phyloP scores from a whole-genome alignment of 2,888 invertebrate genomes.

The Penaeus monodon region DNA sequence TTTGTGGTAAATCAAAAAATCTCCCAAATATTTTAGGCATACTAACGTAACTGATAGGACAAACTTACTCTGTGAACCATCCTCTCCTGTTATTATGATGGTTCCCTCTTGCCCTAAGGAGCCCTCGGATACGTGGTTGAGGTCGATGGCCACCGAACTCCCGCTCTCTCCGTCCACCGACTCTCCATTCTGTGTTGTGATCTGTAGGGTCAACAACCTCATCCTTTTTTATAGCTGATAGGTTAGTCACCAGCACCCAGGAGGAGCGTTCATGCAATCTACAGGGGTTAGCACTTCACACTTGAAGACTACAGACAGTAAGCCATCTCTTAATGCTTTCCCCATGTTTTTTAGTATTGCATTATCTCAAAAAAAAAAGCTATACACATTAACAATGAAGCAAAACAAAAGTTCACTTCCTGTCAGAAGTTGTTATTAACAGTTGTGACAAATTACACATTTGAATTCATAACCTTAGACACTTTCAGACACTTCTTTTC shows the following conservation, averaged over 20 bases:
- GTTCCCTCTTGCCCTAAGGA: slow-evolving; percentile 93
- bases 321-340: too few species aligned
- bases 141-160: slow-evolving; percentile 76
- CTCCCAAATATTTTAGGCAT: not conserved
- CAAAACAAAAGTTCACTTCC: not conserved
- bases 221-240: slow-evolving; percentile 43
- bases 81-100: slow-evolving; percentile 93
- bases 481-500: too few species aligned
- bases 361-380: not conserved
- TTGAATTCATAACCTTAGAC: too few species aligned
- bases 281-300: too few species aligned
- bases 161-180: slow-evolving; percentile 54
- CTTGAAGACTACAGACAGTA: too few species aligned
- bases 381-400: not conserved
- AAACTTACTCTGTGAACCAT: slow-evolving; percentile 84
- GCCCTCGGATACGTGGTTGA: slow-evolving; percentile 90
- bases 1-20: not conserved
- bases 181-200: slow-evolving; percentile 62
- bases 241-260: slow-evolving; percentile 55
- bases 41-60: not conserved
- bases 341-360: too few species aligned
- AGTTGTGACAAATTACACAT: too few species aligned
- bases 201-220: slow-evolving; percentile 57
- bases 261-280: slow-evolving; percentile 35
- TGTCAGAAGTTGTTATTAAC: too few species aligned